Evolutionary conservation across 2,113 vertebrate genomes (phyloP), one percentile per base, ranked within the genome.

Genomic region (Balaenoptera acutorostrata): DNA sequence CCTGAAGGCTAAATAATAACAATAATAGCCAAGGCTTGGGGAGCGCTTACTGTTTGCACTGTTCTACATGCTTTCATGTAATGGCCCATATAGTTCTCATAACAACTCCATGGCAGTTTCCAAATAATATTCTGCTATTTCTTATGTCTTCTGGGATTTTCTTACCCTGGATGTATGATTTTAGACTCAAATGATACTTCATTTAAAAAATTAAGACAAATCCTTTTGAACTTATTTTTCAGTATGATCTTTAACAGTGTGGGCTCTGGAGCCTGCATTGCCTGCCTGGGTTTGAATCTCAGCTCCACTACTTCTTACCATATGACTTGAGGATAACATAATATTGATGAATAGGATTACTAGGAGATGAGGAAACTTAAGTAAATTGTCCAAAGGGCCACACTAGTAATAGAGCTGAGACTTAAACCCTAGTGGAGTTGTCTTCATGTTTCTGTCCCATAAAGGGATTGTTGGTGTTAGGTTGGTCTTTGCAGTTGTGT

Each of bases 11-110:
- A 29, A 36, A n/a, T 21, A 31, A 29, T 12, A 39, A 4, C 25
- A 20, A 29, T 20, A 18, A 13, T 3, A 6, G 3, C 55, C 12
- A n/a, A 0, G 0, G 7, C 6, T 29, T 21, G 8, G 57, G 8
- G 72, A 33, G 0, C 8, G 8, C 41, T 3, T 14, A 0, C 31
- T 21, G 6, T 8, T 46, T 6, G 14, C 52, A 5, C 27, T 12
- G 1, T 17, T 39, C 66, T 18, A 0, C 2, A 3, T 20, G 39
- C 52, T 27, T 44, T 39, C 4, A 6, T 33, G 27, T 14, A 8
- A 14, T 15, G 27, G 21, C 29, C 46, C 29, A 17, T 1, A 55
- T 8, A 59, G 18, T 31, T 33, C 29, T 55, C 41, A 14, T 61
- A 36, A 72, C 29, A 55, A 41, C 2, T 8, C 36, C 13, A 17